phyloP scores from a whole-genome alignment of 2,888 invertebrate species.

The Venusia cambrica region DNA sequence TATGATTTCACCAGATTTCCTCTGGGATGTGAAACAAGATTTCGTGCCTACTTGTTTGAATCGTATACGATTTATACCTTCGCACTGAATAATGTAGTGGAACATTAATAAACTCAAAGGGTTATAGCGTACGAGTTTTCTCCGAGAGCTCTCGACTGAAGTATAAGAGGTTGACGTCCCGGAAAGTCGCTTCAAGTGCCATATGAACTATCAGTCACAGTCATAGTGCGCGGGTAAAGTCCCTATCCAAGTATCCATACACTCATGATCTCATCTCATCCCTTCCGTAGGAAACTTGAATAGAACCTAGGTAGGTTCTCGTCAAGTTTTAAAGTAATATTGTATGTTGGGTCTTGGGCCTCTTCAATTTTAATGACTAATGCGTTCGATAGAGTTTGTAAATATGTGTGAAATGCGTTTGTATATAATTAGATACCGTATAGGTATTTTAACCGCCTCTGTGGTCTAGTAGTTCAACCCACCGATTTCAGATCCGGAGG shows the following conservation, averaged over 20 bases:
- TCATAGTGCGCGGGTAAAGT: conserved; percentile 32
- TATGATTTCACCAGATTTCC: conserved; percentile 34
- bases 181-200: conserved; percentile 40
- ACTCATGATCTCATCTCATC: conserved; percentile 27
- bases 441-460: too few species aligned
- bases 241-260: too few species aligned
- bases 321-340: too few species aligned
- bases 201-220: conserved; percentile 38
- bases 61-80: too few species aligned
- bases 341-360: too few species aligned
- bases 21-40: conserved; percentile 40
- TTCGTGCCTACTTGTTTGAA: conserved; percentile 34
- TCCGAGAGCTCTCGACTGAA: conserved; percentile 60
- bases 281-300: conserved; percentile 10
- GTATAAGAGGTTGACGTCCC: conserved; percentile 56
- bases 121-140: conserved; percentile 58
- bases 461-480: too few species aligned
- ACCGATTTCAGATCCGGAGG: too few species aligned
- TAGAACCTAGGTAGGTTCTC: too few species aligned
- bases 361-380: too few species aligned
- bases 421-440: too few species aligned
- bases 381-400: too few species aligned
- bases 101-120: conserved; percentile 52
- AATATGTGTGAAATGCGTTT: too few species aligned
- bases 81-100: conserved; percentile 46